These are phyloP conservation scores for Scrobipalpa costella DNA, from an alignment of 2,888 invertebrate genomes.

Conservation along the genomic window DNA sequence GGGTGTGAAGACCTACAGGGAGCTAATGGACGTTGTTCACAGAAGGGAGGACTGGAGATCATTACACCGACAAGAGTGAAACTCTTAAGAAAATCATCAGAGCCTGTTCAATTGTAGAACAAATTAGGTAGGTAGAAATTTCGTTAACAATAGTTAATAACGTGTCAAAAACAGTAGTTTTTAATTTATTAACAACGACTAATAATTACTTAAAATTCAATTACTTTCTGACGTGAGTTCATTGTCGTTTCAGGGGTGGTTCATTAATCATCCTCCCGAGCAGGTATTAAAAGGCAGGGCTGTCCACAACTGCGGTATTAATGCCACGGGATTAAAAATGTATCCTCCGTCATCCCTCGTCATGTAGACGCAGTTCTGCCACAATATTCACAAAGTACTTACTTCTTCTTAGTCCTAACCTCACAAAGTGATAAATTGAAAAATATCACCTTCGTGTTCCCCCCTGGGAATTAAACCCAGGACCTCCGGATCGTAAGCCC, in stretches of 20 bases:
- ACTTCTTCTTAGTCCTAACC: no score
- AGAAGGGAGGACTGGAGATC: no score
- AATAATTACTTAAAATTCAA: neutral
- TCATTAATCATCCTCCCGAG: conserved; percentile 19
- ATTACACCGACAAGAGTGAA: no score
- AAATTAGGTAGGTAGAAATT: neutral
- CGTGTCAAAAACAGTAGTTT: no score
- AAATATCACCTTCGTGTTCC: no score
- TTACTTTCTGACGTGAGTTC: neutral
- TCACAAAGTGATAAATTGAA: no score
- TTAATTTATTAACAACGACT: neutral
- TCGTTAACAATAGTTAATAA: neutral
- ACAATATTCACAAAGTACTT: conserved; percentile 18
- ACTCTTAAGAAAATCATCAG: no score
- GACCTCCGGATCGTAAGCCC: no score
- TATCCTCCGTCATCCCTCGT: conserved; percentile 25
- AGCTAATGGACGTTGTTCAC: no score
- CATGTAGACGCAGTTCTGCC: conserved; percentile 27
- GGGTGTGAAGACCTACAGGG: no score
- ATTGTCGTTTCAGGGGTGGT: conserved; percentile 2
- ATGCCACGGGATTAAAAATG: conserved; percentile 19
- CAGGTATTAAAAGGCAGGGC: conserved; percentile 16
- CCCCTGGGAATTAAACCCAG: no score
- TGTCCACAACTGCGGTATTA: neutral
- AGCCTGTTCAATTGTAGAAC: neutral